Conservation (phyloP, 53 echinoderm and acorn worm species). For the Temnopleurus reevesii region DNA sequence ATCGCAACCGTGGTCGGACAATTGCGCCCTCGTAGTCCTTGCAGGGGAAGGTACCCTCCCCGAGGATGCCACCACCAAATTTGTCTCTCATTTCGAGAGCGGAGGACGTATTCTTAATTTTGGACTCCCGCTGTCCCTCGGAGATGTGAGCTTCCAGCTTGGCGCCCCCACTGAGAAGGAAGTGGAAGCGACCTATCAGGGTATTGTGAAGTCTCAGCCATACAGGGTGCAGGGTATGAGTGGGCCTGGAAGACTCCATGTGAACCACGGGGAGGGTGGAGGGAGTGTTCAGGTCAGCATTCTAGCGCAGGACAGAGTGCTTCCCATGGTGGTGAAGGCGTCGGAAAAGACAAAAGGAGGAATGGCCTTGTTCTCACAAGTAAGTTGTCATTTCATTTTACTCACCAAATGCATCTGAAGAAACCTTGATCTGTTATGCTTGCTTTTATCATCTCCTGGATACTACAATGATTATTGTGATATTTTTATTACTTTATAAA, state of each 20-base stretch:
- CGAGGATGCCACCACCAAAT: conserved; percentile 53
- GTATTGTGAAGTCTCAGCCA: conserved; percentile 48
- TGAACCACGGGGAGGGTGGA: conserved; percentile 34
- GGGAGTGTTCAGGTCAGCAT: conserved; percentile 11
- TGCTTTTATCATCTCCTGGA: too few relatives aligned
- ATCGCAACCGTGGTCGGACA: conserved; percentile 86
- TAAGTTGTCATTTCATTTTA: too few relatives aligned
- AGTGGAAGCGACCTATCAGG: conserved; percentile 57
- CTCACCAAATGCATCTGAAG: too few relatives aligned
- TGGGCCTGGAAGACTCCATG: conserved; percentile 40
- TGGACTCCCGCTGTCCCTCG: conserved; percentile 57
- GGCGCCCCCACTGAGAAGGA: conserved; percentile 42
- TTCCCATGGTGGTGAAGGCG: conserved; percentile 52
- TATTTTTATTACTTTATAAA: too few relatives aligned
- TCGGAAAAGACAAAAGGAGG: conserved; percentile 45
- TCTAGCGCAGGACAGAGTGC: conserved; percentile 43
- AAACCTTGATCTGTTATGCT: too few relatives aligned
- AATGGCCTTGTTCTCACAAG: conserved; percentile 51
- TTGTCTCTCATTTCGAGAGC: conserved; percentile 63
- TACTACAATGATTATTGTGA: too few relatives aligned
- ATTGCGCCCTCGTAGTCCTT: conserved; percentile 78
- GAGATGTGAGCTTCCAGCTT: conserved; percentile 59
- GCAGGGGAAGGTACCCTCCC: conserved; percentile 48
- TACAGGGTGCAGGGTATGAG: conserved; percentile 49
- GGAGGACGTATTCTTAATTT: conserved; percentile 83